Base-by-base conservation (phyloP, 2,113 vertebrate species). In the Buteo buteo region DNA sequence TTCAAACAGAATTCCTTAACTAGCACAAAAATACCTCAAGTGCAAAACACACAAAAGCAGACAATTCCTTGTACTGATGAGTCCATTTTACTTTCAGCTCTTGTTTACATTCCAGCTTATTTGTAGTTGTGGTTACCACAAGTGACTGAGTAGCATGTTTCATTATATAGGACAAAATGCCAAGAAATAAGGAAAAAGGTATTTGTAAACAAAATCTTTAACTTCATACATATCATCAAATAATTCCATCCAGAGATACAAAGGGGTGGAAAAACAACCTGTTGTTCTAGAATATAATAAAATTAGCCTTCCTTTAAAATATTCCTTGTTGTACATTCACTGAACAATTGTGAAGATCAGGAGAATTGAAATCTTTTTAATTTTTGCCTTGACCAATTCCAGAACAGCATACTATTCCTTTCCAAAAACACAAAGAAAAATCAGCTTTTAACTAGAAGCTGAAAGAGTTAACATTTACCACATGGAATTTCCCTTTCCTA, bases 231-330 rank as follows among this genome's bases (percentile, higher is more conserved):
- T 16, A 7, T n/a, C 13, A 67, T 20, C 9, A 86, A 58, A 58
- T 49, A 57, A 58, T 18, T 83, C 18, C 42, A 69, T 58, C 10
- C 24, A 88, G 29, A 81, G 10, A n/a, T 11, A 52, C 3, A 49
- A 0, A 4, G 34, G 25, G 1, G 11, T 15, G 1, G 2, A 15
- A n/a, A 25, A 16, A 1, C 26, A 40, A 59, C 10, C 4, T 55
- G 18, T 36, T 59, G 26, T 29, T 71, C 64, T 72, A 50, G 6
- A 78, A 81, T 32, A 61, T 3, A 65, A 16, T 52, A 65, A 86
- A 77, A 42, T 57, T 52, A 91, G 7, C 7, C 3, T 58, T 82
- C 32, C 12, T 79, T 80, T 69, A 69, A 36, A 76, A 6, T 42
- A 50, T 14, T 36, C n/a, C 13, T 80, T 13, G 38, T 11, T 74